These are phyloP conservation scores for Oxygymnocypris stewartii DNA, from an alignment of 2,113 vertebrate species.

Conservation along the genomic window DNA sequence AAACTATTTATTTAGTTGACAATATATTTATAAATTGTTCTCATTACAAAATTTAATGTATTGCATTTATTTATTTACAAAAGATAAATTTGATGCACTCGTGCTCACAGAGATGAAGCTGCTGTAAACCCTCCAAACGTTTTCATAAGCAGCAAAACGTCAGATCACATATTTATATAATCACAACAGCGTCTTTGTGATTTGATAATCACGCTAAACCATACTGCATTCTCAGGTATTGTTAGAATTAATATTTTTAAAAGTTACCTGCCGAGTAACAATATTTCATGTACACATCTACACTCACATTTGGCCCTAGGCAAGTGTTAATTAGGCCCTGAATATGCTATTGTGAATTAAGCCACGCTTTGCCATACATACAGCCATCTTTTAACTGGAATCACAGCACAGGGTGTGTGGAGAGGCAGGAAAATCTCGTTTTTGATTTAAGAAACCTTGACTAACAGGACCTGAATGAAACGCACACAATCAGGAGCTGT, in stretches of 20 bases:
- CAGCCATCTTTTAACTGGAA: background rate
- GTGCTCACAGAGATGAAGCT: too few relatives aligned
- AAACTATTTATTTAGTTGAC: too few relatives aligned
- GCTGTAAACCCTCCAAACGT: too few relatives aligned
- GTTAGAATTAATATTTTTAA: background rate
- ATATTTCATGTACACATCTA: background rate
- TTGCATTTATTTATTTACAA: too few relatives aligned
- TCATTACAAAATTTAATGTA: too few relatives aligned
- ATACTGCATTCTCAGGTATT: background rate
- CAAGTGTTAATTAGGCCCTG: background rate
- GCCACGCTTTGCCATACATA: background rate
- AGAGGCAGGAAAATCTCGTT: background rate
- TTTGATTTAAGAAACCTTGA: background rate
- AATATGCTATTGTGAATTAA: background rate
- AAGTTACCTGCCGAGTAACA: too few relatives aligned
- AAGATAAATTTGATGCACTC: too few relatives aligned
- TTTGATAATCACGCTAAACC: too few relatives aligned
- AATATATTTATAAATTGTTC: too few relatives aligned
- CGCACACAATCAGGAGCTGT: background rate
- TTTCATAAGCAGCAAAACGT: too few relatives aligned
- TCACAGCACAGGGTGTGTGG: background rate
- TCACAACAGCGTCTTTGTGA: background rate
- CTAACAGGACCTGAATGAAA: background rate
- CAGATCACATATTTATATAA: background rate
- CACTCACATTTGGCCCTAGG: background rate